Conservation (phyloP, 2,888 invertebrate species). For the Orthosia gracilis region DNA sequence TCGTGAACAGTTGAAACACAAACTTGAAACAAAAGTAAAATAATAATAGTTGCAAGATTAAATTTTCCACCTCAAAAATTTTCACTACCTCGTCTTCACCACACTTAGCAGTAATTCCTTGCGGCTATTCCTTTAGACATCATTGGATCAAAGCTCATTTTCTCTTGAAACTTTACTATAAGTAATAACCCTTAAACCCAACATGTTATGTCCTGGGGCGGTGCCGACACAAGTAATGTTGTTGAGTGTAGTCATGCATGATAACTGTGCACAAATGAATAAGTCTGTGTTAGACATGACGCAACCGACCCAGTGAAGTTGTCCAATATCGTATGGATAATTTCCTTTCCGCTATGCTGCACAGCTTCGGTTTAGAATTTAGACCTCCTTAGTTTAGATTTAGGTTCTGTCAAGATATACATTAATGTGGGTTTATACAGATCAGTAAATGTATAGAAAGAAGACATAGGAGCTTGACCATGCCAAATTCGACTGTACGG, state of each 20-base stretch:
- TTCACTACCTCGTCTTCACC: constrained; percentile 7
- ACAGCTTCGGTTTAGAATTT: constrained; percentile 34
- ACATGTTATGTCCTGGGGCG: constrained; percentile 56
- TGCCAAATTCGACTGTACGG: not conserved
- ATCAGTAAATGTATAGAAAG: not conserved
- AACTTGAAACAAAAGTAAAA: not conserved
- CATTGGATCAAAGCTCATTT: constrained; percentile 60
- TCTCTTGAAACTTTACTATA: constrained; percentile 50
- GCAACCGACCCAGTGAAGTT: constrained; percentile 59
- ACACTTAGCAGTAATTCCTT: constrained; percentile 45
- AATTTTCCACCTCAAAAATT: not conserved
- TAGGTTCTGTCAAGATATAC: not conserved
- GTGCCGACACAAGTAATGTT: constrained; percentile 57
- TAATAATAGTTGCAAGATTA: not conserved
- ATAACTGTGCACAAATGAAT: constrained; percentile 65
- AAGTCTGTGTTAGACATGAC: constrained; percentile 59
- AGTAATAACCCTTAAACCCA: constrained; percentile 55
- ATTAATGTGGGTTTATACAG: not conserved
- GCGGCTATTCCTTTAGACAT: constrained; percentile 38
- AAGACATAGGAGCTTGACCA: not conserved
- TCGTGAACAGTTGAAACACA: not conserved
- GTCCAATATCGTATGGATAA: constrained; percentile 62
- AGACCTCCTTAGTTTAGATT: constrained; percentile 33
- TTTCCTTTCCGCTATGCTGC: constrained; percentile 52
- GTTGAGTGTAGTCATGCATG: constrained; percentile 55